phyloP scores from a whole-genome alignment of 2,888 invertebrate species.

The Anarsia innoxiella region DNA sequence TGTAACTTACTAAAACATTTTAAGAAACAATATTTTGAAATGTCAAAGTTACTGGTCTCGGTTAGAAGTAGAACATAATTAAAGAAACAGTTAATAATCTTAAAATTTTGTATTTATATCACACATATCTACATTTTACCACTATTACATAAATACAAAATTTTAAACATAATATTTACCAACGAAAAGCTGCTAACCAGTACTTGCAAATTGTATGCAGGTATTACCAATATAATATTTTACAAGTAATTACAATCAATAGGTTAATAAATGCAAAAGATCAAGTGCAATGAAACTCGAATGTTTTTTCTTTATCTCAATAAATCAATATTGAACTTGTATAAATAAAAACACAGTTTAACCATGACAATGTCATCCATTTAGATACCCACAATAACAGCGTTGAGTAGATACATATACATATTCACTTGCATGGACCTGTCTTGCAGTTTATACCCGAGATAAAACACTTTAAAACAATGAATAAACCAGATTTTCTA shows the following conservation, averaged over 20 bases:
- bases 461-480: constrained; percentile 73
- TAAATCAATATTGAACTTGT: constrained; percentile 52
- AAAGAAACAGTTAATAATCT: constrained; percentile 66
- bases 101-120: constrained; percentile 77
- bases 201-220: constrained; percentile 70
- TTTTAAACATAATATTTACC: constrained; percentile 68
- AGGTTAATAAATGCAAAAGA: constrained; percentile 77
- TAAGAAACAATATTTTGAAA: constrained; percentile 66
- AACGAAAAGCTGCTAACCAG: constrained; percentile 73
- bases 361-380: constrained; percentile 48
- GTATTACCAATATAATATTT: constrained; percentile 69
- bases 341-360: constrained; percentile 43
- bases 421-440: constrained; percentile 53
- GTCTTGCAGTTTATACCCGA: constrained; percentile 58
- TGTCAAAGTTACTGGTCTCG: constrained; percentile 63
- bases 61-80: constrained; percentile 54
- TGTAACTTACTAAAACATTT: constrained; percentile 59
- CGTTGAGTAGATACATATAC: too few relatives aligned
- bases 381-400: constrained; percentile 46
- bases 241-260: constrained; percentile 77
- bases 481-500: constrained; percentile 72
- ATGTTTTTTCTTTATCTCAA: constrained; percentile 47
- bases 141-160: constrained; percentile 77
- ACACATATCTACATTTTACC: constrained; percentile 75
- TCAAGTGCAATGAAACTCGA: constrained; percentile 72